Base-by-base conservation (phyloP, 2,888 invertebrate genomes). In the Linnaemya tessellans region DNA sequence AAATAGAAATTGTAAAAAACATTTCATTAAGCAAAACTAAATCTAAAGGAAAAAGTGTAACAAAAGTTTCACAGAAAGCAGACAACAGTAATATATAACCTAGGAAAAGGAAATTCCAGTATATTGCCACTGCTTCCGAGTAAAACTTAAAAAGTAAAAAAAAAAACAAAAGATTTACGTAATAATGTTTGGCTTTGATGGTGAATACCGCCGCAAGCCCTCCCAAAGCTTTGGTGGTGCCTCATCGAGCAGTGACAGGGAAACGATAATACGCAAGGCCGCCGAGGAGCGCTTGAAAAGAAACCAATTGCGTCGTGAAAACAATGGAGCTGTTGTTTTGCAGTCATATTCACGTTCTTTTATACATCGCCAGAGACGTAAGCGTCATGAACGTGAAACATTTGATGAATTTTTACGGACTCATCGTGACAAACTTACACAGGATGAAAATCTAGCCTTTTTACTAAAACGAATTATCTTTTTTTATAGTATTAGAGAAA, bases 201-300 rank as follows among this genome's bases (percentile, higher is more conserved):
- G 98, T 78, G 96, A 98, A 91, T 97, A 96, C 91, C 95, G 97
- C 90, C 94, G 96, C 68, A 96, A 95, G 92, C 98, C 98, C 10
- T 95, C 96, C 90, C 98, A 98, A 93, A 98, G 97, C 92, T 94
- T 98, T 88, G 96, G 97, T 84, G 98, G 98, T 82, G 96, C 96
- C n/a, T 97, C 97, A 90, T 94, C 96, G 86, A 96, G 93, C 87
- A 94, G 93, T 86, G 94, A 94, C 89, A 93, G 95, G 81, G 96
- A 97, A 89, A 92, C 92, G 5, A 90, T 92, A 68, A 93, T 98
- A 86, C 95, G 95, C 80, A 96, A 96, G 91, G 96, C 97, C 60
- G 97, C 97, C 90, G 94, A 95, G 90, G 98, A 98, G 93, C 94
- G 98, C 87, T 94, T 95, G 87, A 97, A 97, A 93, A 94, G 98